Conservation (phyloP, 2,113 vertebrate species). For the Lamprologus callipterus region DNA sequence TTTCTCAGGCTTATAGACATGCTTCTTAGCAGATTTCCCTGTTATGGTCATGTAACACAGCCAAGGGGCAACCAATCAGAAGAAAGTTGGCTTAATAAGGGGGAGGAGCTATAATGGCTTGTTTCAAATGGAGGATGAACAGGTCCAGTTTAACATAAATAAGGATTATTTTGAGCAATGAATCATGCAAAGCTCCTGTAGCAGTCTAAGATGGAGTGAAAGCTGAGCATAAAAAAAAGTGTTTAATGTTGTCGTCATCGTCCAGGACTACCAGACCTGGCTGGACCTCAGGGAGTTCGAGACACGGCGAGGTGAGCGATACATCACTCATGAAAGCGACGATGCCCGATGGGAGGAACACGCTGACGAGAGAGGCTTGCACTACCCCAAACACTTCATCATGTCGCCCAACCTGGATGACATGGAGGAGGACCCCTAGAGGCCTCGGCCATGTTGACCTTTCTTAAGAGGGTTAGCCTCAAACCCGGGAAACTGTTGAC, state of each 20-base stretch:
- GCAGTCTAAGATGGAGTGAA: not conserved
- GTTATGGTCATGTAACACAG: not conserved
- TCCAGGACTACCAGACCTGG: constrained; percentile 93
- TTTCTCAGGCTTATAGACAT: not conserved
- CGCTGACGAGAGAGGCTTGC: constrained; percentile 65
- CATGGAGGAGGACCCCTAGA: constrained; percentile 91
- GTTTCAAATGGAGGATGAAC: not conserved
- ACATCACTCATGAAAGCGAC: constrained; percentile 75
- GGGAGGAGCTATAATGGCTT: not conserved
- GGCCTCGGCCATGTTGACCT: not conserved
- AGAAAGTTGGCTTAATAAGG: not conserved
- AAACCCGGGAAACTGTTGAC: not conserved
- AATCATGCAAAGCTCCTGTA: not conserved
- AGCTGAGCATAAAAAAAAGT: not conserved
- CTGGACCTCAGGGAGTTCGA: constrained; percentile 92
- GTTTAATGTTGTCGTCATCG: not conserved
- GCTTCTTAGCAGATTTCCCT: not conserved
- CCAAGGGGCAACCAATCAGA: not conserved
- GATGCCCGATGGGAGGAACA: constrained; percentile 85
- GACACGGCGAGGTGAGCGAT: constrained; percentile 86
- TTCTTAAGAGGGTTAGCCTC: not conserved
- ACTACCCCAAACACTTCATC: constrained; percentile 88
- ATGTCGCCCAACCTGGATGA: constrained; percentile 90
- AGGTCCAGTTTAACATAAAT: not conserved
- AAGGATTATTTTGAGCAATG: not conserved